A percentile compares a stretch with the other conserved stretches of the same genome.
Evolutionary conservation across 2,113 vertebrate genomes (phyloP).

Genomic region (Sinocyclocheilus maitianheensis): DNA sequence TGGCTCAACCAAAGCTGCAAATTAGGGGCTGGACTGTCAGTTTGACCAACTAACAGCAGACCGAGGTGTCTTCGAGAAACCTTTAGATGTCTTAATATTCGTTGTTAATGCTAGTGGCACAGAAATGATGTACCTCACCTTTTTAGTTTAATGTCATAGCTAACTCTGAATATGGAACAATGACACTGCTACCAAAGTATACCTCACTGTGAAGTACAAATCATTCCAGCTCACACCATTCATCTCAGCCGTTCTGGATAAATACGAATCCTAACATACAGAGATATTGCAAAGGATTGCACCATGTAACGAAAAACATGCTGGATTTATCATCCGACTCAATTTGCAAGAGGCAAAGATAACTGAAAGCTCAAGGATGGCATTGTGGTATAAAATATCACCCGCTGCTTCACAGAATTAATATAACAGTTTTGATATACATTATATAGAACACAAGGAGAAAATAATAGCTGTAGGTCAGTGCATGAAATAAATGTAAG

Average conservation of each 20-base stretch:
- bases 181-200: neutral
- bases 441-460: neutral
- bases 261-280: neutral
- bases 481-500: neutral
- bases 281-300: conserved; percentile 32
- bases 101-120: neutral
- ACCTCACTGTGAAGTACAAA: conserved; percentile 6
- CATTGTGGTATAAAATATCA: neutral
- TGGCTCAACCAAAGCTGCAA: neutral
- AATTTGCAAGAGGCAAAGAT: conserved; percentile 22
- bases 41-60: neutral
- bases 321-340: conserved; percentile 19
- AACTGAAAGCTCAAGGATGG: conserved; percentile 19
- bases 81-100: neutral
- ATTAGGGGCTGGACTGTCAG: neutral
- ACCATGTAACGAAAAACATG: conserved; percentile 21
- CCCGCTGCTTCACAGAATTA: neutral
- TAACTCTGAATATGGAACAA: neutral
- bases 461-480: neutral
- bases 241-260: neutral
- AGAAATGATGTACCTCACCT: neutral
- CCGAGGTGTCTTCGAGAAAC: neutral
- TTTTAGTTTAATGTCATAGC: neutral
- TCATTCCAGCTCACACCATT: neutral
- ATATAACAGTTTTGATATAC: neutral